Conservation (phyloP, 2,113 vertebrate species). For the Lethenteron reissneri region DNA sequence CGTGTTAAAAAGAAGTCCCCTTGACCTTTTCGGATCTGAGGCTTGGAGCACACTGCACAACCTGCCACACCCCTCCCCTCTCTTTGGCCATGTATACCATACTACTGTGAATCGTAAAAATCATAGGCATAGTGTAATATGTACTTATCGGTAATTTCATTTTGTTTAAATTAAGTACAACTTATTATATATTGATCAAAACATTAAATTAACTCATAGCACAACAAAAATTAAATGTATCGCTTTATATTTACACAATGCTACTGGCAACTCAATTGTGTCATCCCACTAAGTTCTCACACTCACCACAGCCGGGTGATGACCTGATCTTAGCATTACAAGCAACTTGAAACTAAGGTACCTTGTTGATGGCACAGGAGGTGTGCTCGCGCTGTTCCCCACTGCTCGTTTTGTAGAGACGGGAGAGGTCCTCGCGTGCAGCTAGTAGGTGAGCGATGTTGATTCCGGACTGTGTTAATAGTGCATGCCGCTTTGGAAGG, state of each 20-base stretch:
- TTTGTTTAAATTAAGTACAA: not conserved
- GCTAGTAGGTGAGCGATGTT: conserved; percentile 35
- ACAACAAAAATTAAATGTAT: not conserved
- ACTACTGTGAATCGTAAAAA: too few species aligned
- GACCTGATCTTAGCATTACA: not conserved
- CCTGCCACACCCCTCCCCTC: too few species aligned
- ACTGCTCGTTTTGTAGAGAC: conserved; percentile 21
- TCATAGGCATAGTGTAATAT: too few species aligned
- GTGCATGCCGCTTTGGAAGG: conserved; percentile 13
- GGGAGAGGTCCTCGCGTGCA: conserved; percentile 37
- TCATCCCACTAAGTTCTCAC: not conserved
- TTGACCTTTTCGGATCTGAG: too few species aligned
- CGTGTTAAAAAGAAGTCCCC: too few species aligned
- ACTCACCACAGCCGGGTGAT: not conserved
- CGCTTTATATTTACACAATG: not conserved
- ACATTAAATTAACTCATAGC: not conserved
- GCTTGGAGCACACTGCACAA: too few species aligned
- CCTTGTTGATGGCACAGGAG: conserved; percentile 40
- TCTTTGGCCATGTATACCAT: too few species aligned
- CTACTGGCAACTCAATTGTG: not conserved
- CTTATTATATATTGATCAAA: not conserved
- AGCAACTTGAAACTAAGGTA: conserved; percentile 8
- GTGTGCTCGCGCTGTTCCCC: conserved; percentile 22
- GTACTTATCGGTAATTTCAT: too few species aligned
- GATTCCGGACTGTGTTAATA: conserved; percentile 15